A percentile compares a stretch with the other conserved stretches of the same genome.
phyloP scores from a whole-genome alignment of 2,797 vertebrate species.

The Pangasius mekongensis region DNA sequence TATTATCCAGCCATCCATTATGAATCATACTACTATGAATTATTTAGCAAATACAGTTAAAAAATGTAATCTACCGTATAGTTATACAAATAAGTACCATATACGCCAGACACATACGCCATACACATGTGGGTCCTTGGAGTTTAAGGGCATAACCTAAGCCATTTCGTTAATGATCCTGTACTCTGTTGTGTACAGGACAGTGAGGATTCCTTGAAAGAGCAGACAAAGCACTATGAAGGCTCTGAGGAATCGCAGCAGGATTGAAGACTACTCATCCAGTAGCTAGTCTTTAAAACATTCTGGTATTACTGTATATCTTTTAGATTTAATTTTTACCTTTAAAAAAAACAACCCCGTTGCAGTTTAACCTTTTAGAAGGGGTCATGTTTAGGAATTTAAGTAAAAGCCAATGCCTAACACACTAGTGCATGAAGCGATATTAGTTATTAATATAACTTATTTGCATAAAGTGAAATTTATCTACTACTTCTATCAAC shows the following conservation, averaged over 20 bases:
- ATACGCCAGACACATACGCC: too few species aligned
- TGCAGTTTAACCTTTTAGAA: background rate
- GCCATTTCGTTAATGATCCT: background rate
- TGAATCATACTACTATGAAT: background rate
- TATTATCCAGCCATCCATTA: background rate
- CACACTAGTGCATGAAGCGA: background rate
- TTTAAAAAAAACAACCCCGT: background rate
- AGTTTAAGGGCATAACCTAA: background rate
- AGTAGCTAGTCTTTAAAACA: background rate
- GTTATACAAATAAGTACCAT: background rate
- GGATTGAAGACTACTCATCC: constrained; percentile 57
- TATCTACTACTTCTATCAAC: background rate
- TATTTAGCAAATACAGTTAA: background rate
- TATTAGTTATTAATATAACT: background rate
- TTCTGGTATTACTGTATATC: background rate
- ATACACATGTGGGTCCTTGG: background rate
- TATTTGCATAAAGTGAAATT: background rate
- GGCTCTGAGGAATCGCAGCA: constrained; percentile 69
- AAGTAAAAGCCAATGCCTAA: background rate
- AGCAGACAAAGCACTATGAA: constrained; percentile 61
- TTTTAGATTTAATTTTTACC: background rate
- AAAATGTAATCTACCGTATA: background rate
- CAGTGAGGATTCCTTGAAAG: constrained; percentile 55
- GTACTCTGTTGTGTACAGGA: constrained; percentile 62
- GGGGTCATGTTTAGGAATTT: background rate